phyloP scores from a whole-genome alignment of 30 jellyfish, hydroid and myxozoan species.

The Hydra vulgaris region DNA sequence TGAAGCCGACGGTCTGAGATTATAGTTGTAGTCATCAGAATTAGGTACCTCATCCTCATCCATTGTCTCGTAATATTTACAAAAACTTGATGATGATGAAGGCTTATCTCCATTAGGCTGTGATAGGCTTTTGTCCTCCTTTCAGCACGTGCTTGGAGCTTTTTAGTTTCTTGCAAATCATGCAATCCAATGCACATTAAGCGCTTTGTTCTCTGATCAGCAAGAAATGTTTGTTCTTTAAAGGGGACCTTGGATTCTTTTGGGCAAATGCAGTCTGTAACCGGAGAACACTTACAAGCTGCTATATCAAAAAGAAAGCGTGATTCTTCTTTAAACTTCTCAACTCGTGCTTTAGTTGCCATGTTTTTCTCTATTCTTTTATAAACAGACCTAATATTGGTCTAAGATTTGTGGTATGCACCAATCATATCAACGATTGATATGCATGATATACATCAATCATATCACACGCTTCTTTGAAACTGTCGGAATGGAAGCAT shows the following conservation, averaged over 20 bases:
- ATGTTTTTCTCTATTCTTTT: not conserved
- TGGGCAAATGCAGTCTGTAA: not conserved
- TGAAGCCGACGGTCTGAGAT: not conserved
- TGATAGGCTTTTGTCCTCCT: not conserved
- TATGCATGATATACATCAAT: not conserved
- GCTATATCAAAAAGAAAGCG: not conserved
- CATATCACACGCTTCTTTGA: not conserved
- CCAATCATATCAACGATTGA: not conserved
- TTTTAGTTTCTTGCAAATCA: not conserved
- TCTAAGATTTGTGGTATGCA: not conserved
- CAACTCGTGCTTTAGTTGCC: not conserved
- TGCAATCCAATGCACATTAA: not conserved
- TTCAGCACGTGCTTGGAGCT: not conserved
- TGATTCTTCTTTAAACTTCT: not conserved
- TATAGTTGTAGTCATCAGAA: not conserved
- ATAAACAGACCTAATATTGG: not conserved
- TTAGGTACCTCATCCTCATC: not conserved
- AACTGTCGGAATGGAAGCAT: not conserved
- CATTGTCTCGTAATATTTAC: not conserved
- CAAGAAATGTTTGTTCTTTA: not conserved
- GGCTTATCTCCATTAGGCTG: not conserved
- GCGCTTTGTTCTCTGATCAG: not conserved
- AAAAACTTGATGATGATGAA: not conserved
- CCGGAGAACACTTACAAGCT: not conserved
- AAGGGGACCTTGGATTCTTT: not conserved